A percentile compares a stretch with the other conserved stretches of the same genome.
phyloP scores from a whole-genome alignment of 2,888 invertebrate species.

The Panorpa germanica region DNA sequence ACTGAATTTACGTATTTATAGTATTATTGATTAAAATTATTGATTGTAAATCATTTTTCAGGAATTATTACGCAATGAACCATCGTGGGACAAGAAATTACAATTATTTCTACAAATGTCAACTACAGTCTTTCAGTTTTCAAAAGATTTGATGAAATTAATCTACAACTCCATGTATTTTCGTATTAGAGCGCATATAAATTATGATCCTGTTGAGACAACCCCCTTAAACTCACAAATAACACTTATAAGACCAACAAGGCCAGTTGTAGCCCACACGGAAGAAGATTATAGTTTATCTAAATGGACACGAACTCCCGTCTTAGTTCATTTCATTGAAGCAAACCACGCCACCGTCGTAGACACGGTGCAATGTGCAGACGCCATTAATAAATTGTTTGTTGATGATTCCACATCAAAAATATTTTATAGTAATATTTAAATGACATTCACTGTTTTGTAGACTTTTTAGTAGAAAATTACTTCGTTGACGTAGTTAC shows the following conservation, averaged over 20 bases:
- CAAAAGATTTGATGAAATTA: conserved; percentile 18
- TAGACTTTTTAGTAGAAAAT: too few relatives aligned
- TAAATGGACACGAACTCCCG: conserved; percentile 31
- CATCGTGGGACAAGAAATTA: too few relatives aligned
- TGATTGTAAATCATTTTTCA: too few relatives aligned
- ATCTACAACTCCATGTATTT: conserved; percentile 26
- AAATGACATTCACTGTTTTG: too few relatives aligned
- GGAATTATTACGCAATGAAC: too few relatives aligned
- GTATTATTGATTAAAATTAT: too few relatives aligned
- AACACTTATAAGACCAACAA: conserved; percentile 41
- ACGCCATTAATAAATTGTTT: conserved; percentile 30
- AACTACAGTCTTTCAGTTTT: too few relatives aligned
- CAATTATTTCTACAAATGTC: too few relatives aligned
- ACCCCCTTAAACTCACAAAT: conserved; percentile 35
- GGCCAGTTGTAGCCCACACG: conserved; percentile 28
- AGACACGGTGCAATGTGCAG: conserved; percentile 34
- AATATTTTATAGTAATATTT: too few relatives aligned
- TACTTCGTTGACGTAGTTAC: too few relatives aligned
- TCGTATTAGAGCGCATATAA: conserved; percentile 31
- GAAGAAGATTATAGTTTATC: conserved; percentile 48
- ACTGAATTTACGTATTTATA: too few relatives aligned
- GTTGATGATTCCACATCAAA: too few relatives aligned
- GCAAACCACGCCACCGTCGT: conserved; percentile 51
- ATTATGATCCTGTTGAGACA: conserved; percentile 26
- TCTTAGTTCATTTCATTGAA: conserved; percentile 42